These are phyloP conservation scores for Eristalis pertinax DNA, from an alignment of 2,888 invertebrate species.

Conservation along the genomic window DNA sequence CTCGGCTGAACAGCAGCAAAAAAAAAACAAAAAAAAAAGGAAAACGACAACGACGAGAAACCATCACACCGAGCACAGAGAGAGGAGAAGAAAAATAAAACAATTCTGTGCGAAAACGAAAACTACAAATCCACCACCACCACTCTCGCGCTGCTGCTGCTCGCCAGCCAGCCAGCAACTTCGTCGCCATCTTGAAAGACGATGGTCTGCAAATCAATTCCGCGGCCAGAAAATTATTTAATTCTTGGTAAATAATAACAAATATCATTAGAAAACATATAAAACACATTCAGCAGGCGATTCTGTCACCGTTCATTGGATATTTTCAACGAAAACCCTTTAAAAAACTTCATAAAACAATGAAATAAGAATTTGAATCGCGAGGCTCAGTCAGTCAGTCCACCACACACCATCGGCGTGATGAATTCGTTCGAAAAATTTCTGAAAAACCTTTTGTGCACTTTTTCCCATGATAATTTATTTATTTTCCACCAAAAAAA, in stretches of 20 bases:
- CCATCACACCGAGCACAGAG: slow-evolving; percentile 48
- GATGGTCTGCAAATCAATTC: slow-evolving; percentile 66
- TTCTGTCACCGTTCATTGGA: slow-evolving; percentile 13
- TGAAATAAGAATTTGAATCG: slow-evolving; percentile 46
- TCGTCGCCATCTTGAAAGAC: slow-evolving; percentile 74
- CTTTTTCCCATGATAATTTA: slow-evolving; percentile 28
- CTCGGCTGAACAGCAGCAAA: slow-evolving; percentile 27
- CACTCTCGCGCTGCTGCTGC: slow-evolving; percentile 60
- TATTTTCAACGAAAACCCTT: slow-evolving; percentile 26
- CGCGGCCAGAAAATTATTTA: slow-evolving; percentile 64
- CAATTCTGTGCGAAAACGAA: slow-evolving; percentile 72
- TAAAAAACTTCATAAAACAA: slow-evolving; percentile 47
- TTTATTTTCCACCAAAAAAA: slow-evolving; percentile 15
- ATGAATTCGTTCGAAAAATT: slow-evolving; percentile 52
- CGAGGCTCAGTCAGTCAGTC: slow-evolving; percentile 36
- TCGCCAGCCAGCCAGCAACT: slow-evolving; percentile 44
- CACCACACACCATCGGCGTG: slow-evolving; percentile 28
- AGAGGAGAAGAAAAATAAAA: slow-evolving; percentile 71
- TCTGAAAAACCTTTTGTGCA: slow-evolving; percentile 33
- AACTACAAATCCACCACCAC: slow-evolving; percentile 72
- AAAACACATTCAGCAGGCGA: slow-evolving; percentile 41
- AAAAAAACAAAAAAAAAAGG: slow-evolving; percentile 38
- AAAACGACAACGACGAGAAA: slow-evolving; percentile 41
- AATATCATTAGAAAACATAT: slow-evolving; percentile 53
- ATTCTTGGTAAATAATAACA: slow-evolving; percentile 53